Evolutionary conservation across 2,113 vertebrate species (phyloP).

Genomic region (Gymnorhina tibicen): DNA sequence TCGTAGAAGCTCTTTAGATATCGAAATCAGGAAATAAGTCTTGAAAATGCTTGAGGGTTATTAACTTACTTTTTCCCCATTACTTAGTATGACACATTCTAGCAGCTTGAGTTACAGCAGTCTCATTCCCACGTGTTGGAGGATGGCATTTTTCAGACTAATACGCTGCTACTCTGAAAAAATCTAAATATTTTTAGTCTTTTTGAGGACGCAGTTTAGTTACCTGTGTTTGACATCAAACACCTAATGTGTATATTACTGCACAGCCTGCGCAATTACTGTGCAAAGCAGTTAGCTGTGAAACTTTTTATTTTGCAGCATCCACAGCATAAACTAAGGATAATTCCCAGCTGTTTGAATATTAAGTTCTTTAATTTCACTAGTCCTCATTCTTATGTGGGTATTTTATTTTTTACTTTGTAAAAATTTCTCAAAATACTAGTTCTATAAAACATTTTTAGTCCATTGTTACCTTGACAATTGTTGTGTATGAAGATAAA

Average conservation of each 20-base stretch:
- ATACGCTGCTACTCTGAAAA: background rate
- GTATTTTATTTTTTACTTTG: background rate
- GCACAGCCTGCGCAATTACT: accelerated
- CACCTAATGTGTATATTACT: background rate
- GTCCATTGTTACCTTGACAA: background rate
- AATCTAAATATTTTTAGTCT: background rate
- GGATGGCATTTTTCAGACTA: background rate
- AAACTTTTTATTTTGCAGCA: background rate
- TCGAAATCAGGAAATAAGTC: background rate
- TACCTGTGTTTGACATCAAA: background rate
- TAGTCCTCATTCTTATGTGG: background rate
- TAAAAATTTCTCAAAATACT: background rate
- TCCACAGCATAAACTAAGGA: background rate
- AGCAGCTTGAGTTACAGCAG: background rate
- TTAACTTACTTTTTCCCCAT: background rate
- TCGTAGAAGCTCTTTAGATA: background rate
- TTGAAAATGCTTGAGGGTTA: background rate
- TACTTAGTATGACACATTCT: background rate
- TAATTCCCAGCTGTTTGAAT: background rate
- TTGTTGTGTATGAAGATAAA: background rate
- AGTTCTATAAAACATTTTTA: background rate
- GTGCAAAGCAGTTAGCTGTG: background rate
- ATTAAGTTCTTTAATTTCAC: background rate
- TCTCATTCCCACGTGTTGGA: background rate
- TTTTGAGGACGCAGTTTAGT: background rate